Base-by-base conservation (phyloP, 2,888 invertebrate genomes). In the Andricus quercusramuli region DNA sequence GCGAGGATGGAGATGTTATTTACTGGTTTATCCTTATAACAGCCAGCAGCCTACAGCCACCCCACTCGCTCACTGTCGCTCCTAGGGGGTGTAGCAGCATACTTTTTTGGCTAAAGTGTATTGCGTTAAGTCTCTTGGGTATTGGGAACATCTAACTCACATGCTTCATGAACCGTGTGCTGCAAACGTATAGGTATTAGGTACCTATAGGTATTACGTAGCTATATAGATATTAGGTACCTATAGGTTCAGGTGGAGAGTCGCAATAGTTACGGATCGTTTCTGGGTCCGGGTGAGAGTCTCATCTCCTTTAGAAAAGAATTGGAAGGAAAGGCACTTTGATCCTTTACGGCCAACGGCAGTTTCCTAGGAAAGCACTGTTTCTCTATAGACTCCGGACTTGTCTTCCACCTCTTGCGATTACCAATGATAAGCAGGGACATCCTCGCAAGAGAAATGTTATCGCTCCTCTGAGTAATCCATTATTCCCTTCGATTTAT, bases 41-140 rank as follows among this genome's bases (percentile, higher is more conserved):
- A 74, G 82, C 67, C 77, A 82, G 17, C 11, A 25, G 41, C n/a
- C 80, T 62, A 13, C 20, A 25, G 41, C n/a, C 80, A 77, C 83
- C 81, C 78, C 25, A 80, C 29, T 62, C 77, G 41, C 44, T 78
- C 68, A 59, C 37, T 64, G 59, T 64, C 66, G 22, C 62, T 44
- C 78, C 15, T 25, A 44, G 65, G 51, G 64, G 9, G 78, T 37
- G 67, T 22, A 47, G 47, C 22, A 47, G 47, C 74, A 56, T 76
- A 37, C 47, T 79, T 83, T 84, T 84, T 78, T 79, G 64, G 83
- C 85, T 83, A 83, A 85, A 88, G 85, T 87, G 85, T 86, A 88
- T 86, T 85, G 85, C 82, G 81, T 81, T 56, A 80, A 79, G 84
- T 86, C 86, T 85, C 85, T 74, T 56, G 74, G 32, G 74, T 83